These are phyloP conservation scores for Nomada hirtipes DNA, from an alignment of 2,888 invertebrate species.

Conservation along the genomic window DNA sequence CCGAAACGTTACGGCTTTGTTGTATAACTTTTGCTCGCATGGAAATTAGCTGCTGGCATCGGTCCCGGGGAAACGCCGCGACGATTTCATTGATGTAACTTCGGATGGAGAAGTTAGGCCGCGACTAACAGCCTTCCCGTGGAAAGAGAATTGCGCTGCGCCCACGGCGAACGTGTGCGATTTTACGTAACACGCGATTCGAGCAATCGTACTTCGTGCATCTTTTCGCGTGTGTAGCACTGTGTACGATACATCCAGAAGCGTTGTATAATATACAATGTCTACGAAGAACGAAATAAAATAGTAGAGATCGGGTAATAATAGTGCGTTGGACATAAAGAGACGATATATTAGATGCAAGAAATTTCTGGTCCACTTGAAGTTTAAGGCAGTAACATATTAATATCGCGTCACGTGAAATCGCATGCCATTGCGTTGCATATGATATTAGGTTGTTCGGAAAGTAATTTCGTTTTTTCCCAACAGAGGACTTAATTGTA, in stretches of 20 bases:
- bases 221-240: not conserved
- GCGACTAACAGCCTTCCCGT: not conserved
- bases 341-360: not conserved
- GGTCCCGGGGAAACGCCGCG: conserved; percentile 60
- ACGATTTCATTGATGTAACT: conserved; percentile 61
- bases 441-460: too few relatives aligned
- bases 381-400: too few relatives aligned
- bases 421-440: too few relatives aligned
- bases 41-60: conserved; percentile 76
- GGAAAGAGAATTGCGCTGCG: conserved; percentile 11
- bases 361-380: too few relatives aligned
- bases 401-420: too few relatives aligned
- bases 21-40: conserved; percentile 60
- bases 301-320: not conserved
- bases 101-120: conserved; percentile 30
- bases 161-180: not conserved
- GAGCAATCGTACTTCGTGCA: conserved; percentile 14
- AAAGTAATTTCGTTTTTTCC: too few relatives aligned
- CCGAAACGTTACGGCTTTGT: conserved; percentile 36
- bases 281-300: not conserved
- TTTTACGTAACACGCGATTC: conserved; percentile 25
- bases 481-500: too few relatives aligned
- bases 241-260: not conserved
- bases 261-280: not conserved
- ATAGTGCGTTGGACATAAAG: not conserved